A percentile compares a stretch with the other conserved stretches of the same genome.
phyloP scores from a whole-genome alignment of 2,797 vertebrate genomes.

The Danio kyathit region DNA sequence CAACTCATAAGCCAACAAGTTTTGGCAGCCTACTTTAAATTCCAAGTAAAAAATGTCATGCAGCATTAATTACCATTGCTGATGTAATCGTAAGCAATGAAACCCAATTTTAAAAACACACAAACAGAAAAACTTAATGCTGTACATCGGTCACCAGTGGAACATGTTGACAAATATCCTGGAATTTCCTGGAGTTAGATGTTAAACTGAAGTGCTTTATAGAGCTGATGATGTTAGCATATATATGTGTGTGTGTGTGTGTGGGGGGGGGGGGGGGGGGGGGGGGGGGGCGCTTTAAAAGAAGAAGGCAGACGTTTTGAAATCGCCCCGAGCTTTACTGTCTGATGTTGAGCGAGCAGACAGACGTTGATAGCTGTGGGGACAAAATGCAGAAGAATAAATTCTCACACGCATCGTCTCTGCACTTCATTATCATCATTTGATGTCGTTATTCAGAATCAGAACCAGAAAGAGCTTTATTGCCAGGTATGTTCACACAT shows the following conservation, averaged over 20 bases:
- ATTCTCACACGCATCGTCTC: slow-evolving; percentile 28
- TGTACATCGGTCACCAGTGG: not conserved
- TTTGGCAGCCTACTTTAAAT: not conserved
- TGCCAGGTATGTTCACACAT: too few species aligned
- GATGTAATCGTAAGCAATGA: slow-evolving; percentile 20
- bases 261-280: too few species aligned
- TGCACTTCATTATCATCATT: too few species aligned
- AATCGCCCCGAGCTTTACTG: not conserved
- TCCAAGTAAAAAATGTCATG: slow-evolving; percentile 13
- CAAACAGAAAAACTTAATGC: not conserved
- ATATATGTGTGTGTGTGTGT: too few species aligned
- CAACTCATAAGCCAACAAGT: too few species aligned
- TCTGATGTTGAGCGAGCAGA: slow-evolving; percentile 25
- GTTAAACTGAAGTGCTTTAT: slow-evolving; percentile 9
- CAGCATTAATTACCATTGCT: slow-evolving; percentile 6
- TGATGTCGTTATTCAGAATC: too few species aligned
- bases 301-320: slow-evolving; percentile 15
- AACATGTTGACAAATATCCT: not conserved
- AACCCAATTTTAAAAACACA: not conserved
- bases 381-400: slow-evolving; percentile 38
- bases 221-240: slow-evolving; percentile 45
- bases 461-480: too few species aligned
- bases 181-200: not conserved
- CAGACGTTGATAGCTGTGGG: slow-evolving; percentile 13
- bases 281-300: too few species aligned